A percentile compares a stretch with the other conserved stretches of the same genome.
Evolutionary conservation across 2,888 invertebrate species (phyloP).

Genomic region (Euphydryas editha): DNA sequence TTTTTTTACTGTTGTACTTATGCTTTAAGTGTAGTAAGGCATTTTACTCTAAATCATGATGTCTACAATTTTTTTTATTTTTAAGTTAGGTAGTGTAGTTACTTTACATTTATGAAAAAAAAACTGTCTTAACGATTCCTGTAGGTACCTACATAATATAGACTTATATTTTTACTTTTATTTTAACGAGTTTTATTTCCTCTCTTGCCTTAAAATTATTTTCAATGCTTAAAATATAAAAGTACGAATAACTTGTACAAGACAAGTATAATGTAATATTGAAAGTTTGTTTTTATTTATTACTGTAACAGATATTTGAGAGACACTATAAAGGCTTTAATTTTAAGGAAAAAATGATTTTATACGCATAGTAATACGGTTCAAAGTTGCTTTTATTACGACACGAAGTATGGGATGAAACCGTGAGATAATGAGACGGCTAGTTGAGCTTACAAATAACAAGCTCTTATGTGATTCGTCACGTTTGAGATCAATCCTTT

Average conservation of each 20-base stretch:
- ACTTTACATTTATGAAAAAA: too few relatives aligned
- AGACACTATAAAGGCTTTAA: conserved; percentile 18
- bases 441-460: conserved; percentile 42
- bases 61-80: too few relatives aligned
- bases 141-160: too few relatives aligned
- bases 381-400: conserved; percentile 4
- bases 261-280: conserved; percentile 33
- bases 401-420: conserved; percentile 22
- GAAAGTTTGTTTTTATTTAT: conserved; percentile 36
- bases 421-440: conserved; percentile 34
- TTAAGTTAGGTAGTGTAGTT: too few relatives aligned
- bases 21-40: too few relatives aligned
- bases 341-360: neutral
- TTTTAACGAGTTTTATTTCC: too few relatives aligned
- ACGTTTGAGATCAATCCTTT: conserved; percentile 38
- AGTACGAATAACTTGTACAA: neutral
- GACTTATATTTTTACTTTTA: too few relatives aligned
- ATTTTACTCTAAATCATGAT: too few relatives aligned
- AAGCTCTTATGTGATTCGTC: conserved; percentile 40
- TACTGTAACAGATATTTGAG: conserved; percentile 9
- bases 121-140: too few relatives aligned
- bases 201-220: too few relatives aligned
- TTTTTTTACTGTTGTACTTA: too few relatives aligned
- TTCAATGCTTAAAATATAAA: too few relatives aligned
- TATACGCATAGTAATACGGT: neutral